Evolutionary conservation across 2,797 vertebrate genomes (phyloP).

Genomic region (Esox masquinongy): DNA sequence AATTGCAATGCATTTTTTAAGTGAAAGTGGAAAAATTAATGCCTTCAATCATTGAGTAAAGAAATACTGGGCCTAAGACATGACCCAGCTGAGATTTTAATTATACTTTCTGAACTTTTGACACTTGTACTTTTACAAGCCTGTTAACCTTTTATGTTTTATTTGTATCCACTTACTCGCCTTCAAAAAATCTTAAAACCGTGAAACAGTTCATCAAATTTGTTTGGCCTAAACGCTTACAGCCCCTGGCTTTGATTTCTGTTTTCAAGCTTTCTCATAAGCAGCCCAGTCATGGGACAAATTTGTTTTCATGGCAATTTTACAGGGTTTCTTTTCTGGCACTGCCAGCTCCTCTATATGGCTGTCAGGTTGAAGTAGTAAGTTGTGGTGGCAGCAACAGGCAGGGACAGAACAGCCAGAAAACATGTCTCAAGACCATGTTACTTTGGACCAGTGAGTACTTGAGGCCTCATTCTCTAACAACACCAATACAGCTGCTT

Average conservation of each 20-base stretch:
- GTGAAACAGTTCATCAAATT: too few relatives aligned
- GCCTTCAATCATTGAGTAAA: too few relatives aligned
- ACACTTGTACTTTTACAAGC: too few relatives aligned
- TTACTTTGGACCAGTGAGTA: background rate
- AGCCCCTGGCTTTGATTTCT: background rate
- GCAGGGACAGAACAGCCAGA: background rate
- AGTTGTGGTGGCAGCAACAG: background rate
- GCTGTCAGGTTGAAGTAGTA: background rate
- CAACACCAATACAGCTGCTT: background rate
- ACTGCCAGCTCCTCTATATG: background rate
- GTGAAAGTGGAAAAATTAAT: too few relatives aligned
- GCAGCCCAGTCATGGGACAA: constrained; percentile 5
- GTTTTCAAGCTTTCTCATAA: background rate
- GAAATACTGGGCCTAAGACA: too few relatives aligned
- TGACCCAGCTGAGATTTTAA: too few relatives aligned
- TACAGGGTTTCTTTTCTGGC: background rate
- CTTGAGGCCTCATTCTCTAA: background rate
- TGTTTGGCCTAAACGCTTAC: background rate
- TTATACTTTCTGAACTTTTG: too few relatives aligned
- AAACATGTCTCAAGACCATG: background rate
- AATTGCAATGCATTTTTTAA: too few relatives aligned
- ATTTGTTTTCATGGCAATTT: background rate
- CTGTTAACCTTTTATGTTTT: too few relatives aligned
- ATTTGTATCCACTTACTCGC: too few relatives aligned
- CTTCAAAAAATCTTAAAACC: too few relatives aligned